Base-by-base conservation (phyloP, 2,113 vertebrate species). In the Zosterops hypoxanthus region DNA sequence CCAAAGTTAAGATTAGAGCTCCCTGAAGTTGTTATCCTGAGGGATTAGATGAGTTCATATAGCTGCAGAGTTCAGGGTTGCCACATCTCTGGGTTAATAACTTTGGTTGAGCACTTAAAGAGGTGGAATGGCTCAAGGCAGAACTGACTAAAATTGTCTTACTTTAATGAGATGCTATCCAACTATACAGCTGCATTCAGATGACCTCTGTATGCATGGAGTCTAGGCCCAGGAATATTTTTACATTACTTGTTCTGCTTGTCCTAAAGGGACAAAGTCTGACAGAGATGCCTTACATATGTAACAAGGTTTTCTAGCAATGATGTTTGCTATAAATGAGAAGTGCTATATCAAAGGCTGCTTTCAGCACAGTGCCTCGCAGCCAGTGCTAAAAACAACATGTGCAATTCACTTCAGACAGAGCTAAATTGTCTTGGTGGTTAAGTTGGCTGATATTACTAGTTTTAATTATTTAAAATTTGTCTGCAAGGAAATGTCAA, bases 251-350 rank as follows among this genome's bases (percentile, higher is more conserved):
- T 19, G 1, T 39, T 61, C n/a, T n/a, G 14, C 17, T 72, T 77
- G 6, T 72, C 25, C 55, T 68, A 24, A 71, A 57, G 26, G 29
- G 8, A 17, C 33, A 42, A 69, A 60, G 11, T 78, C 46, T n/a
- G 19, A 36, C 47, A 60, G 9, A 70, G 50, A 11, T 81, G 20
- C 19, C 26, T 66, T 63, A 33, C 0, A 0, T 12, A 14, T 0
- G 2, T 24, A 52, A n/a, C 18, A 69, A 64, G 42, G 41, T 42
- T 90, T 90, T 81, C 65, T 34, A 23, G 28, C 41, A 55, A 10
- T 20, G 6, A n/a, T 4, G 10, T 41, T 57, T 34, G 49, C 42
- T 90, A 6, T 4, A 42, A 92, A 26, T 49, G 8, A 53, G 24
- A 64, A 19, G 7, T 44, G 19, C 82, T 33, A 0, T 28, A 19